Evolutionary conservation across 1,140 invertebrate species (phyloP).

Genomic region (Ooceraea biroi): DNA sequence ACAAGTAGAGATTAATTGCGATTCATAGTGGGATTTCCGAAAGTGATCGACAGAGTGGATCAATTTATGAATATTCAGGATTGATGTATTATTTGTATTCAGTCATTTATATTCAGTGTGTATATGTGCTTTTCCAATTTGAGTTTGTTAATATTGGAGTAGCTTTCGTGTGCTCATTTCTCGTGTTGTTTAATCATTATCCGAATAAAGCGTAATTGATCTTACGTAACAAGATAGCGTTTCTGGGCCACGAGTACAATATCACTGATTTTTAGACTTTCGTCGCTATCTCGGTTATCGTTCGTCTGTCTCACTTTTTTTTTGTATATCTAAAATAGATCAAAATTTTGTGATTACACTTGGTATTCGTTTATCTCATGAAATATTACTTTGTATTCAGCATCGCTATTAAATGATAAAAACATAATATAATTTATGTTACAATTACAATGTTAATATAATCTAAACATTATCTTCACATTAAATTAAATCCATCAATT

Average conservation of each 20-base stretch:
- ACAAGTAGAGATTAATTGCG: not conserved
- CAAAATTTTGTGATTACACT: not conserved
- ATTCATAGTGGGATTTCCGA: not conserved
- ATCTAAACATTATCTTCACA: not conserved
- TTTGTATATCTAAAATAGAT: not conserved
- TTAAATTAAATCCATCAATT: conserved; percentile 12
- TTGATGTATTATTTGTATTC: too few species aligned
- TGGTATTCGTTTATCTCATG: not conserved
- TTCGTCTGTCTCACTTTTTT: conserved; percentile 20
- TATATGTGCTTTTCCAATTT: conserved; percentile 30
- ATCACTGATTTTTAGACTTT: conserved; percentile 13
- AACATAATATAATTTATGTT: conserved; percentile 2
- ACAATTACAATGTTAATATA: conserved; percentile 11
- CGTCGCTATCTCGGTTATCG: not conserved
- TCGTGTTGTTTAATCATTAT: conserved; percentile 17
- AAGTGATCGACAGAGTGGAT: not conserved
- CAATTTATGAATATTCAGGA: conserved; percentile 33
- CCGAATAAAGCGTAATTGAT: conserved; percentile 4
- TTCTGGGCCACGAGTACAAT: not conserved
- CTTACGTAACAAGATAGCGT: not conserved
- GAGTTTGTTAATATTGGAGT: not conserved
- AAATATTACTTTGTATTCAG: not conserved
- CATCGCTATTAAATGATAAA: not conserved
- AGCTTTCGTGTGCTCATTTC: not conserved
- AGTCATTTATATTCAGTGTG: too few species aligned